Percentiles rank a stretch among this genome's conserved stretches.
phyloP scores from a whole-genome alignment of 2,888 invertebrate species.

The Cetonia aurata region DNA sequence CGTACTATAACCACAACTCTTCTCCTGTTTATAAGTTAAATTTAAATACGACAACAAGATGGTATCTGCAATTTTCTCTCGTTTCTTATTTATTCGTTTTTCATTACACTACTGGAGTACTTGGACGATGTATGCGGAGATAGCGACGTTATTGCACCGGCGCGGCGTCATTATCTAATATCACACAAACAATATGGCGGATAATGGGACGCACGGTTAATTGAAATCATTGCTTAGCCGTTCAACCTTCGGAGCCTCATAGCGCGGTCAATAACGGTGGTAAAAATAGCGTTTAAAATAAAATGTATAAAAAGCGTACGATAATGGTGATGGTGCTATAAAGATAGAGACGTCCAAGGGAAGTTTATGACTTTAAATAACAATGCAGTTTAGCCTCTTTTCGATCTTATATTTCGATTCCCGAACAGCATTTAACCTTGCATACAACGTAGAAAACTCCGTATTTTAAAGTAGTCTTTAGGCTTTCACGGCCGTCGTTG shows the following conservation, averaged over 20 bases:
- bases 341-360: constrained; percentile 19
- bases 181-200: constrained; percentile 34
- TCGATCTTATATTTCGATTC: constrained; percentile 25
- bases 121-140: constrained; percentile 11
- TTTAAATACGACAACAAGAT: constrained; percentile 18
- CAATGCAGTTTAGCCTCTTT: constrained; percentile 14
- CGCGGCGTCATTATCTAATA: constrained; percentile 26
- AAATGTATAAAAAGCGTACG: constrained; percentile 8
- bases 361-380: constrained; percentile 33
- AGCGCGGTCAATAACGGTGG: too few species aligned
- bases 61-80: constrained; percentile 5
- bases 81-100: constrained; percentile 12
- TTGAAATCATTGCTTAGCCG: constrained; percentile 24
- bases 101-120: constrained; percentile 26
- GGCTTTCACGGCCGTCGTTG: too few species aligned
- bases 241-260: not conserved
- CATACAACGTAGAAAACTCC: too few species aligned
- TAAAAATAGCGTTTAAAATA: constrained; percentile 23
- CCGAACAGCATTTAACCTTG: not conserved
- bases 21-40: constrained; percentile 3
- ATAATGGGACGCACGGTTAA: constrained; percentile 25
- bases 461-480: too few species aligned
- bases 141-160: constrained; percentile 26
- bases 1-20: too few species aligned
- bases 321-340: constrained; percentile 28